Evolutionary conservation across 2,888 invertebrate genomes (phyloP).

Genomic region (Osmoderma eremita): DNA sequence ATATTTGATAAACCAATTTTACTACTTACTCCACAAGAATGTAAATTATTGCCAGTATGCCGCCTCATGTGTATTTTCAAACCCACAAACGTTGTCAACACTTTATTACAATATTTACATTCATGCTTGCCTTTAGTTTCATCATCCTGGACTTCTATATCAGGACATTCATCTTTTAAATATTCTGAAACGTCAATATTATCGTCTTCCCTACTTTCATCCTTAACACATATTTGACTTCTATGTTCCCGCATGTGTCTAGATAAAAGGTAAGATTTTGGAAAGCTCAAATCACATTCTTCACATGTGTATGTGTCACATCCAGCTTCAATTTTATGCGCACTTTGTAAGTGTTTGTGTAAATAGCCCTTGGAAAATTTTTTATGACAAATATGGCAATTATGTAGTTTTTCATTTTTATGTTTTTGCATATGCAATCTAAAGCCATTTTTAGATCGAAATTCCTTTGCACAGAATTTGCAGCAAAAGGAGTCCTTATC

Average conservation of each 20-base stretch:
- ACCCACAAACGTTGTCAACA: constrained; percentile 49
- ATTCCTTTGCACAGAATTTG: constrained; percentile 57
- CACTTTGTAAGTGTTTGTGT: constrained; percentile 57
- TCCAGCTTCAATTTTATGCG: constrained; percentile 47
- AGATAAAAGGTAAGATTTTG: constrained; percentile 50
- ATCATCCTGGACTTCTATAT: constrained; percentile 21
- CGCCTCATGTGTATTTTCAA: constrained; percentile 58
- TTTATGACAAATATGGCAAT: constrained; percentile 58
- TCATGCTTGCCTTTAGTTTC: constrained; percentile 45
- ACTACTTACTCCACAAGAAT: constrained; percentile 56
- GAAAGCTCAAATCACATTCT: constrained; percentile 53
- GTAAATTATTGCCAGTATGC: constrained; percentile 59
- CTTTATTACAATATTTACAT: constrained; percentile 47
- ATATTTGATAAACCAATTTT: not conserved
- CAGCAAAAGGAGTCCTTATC: constrained; percentile 55
- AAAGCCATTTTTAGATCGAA: constrained; percentile 57
- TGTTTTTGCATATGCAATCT: constrained; percentile 58
- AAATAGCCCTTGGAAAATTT: constrained; percentile 59
- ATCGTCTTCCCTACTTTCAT: constrained; percentile 43
- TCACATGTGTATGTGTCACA: constrained; percentile 50
- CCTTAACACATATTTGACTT: constrained; percentile 38
- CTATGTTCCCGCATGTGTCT: constrained; percentile 53
- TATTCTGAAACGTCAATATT: constrained; percentile 39
- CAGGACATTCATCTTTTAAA: constrained; percentile 41
- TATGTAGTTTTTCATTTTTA: constrained; percentile 58